These are phyloP conservation scores for Oegoconia quadripuncta DNA, from an alignment of 2,888 invertebrate genomes.

Conservation along the genomic window DNA sequence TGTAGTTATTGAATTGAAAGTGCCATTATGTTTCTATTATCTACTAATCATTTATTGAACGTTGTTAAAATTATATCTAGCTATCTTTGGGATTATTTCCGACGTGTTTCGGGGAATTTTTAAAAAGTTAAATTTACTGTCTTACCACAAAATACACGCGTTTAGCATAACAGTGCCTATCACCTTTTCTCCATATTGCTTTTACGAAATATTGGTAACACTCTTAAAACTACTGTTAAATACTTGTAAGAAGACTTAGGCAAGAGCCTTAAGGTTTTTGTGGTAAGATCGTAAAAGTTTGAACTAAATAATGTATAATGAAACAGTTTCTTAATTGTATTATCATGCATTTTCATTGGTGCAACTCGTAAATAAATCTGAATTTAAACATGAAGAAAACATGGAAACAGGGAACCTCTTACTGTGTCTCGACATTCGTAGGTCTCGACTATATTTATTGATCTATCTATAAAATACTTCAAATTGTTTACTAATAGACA, in stretches of 20 bases:
- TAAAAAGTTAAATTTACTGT: no score
- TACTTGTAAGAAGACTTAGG: no score
- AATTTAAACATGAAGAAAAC: slow-evolving; percentile 23
- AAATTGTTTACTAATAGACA: slow-evolving; percentile 16
- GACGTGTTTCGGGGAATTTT: slow-evolving; percentile 14
- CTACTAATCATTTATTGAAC: slow-evolving; percentile 22
- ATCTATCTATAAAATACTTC: slow-evolving; percentile 36
- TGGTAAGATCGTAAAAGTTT: no score
- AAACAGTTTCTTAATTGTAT: not conserved
- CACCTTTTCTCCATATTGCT: no score
- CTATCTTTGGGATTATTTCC: slow-evolving; percentile 24
- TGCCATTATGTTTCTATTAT: slow-evolving; percentile 37
- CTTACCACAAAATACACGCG: no score
- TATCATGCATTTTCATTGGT: not conserved
- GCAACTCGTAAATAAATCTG: slow-evolving; percentile 9
- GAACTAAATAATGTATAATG: no score
- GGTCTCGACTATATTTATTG: slow-evolving; percentile 47
- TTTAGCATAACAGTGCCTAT: no score
- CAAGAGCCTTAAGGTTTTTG: no score
- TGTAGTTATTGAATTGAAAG: slow-evolving; percentile 30
- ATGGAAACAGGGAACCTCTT: slow-evolving; percentile 55
- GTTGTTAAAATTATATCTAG: slow-evolving; percentile 24
- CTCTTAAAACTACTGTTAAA: no score
- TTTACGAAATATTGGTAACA: no score
- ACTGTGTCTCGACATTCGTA: no score